Evolutionary conservation across 2,797 vertebrate genomes (phyloP), one percentile per base, ranked within the genome.

Genomic region (Distichodus sexfasciatus): DNA sequence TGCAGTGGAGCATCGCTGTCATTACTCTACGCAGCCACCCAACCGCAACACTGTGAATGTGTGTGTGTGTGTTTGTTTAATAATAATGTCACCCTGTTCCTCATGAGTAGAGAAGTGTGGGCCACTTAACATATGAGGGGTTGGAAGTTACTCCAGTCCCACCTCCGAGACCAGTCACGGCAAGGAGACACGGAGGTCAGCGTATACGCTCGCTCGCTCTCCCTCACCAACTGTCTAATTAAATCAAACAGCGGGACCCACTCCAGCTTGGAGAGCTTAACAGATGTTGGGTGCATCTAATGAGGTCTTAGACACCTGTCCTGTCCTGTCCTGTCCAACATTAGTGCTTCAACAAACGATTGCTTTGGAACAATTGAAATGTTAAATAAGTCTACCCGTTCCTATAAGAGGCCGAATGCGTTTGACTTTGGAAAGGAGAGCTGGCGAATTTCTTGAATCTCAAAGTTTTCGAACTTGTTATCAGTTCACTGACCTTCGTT

Each of bases 141-240:
- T 19, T 54, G 38, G 55, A 33, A 66, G 60, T 81, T 67, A 83
- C 50, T 72, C 81, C 80, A 80, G 77, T 76, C 74, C 33, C 51
- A 4, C 4, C 12, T 15, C 28, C n/a, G 77, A 84, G 81, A 82
- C 83, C 79, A 80, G 79, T 74, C 33, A 61, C 57, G 67, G 40
- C 54, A 59, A 60, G 62, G 79, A 54, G 28, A 50, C 31, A 19
- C 38, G 54, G 78, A 66, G 84, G 82, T 88, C 84, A 85, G 53
- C 63, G 64, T 29, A 33, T 33, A 59, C 15, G 10, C 48, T n/a
- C 48, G 31, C 38, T 29, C 54, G 41, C 40, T 31, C n/a, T n/a
- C n/a, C 54, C 38, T 41, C 41, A 64, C 50, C 75, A 82, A 69
- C 64, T 75, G 69, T 75, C 66, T 78, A 72, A 79, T 79, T 77